phyloP scores from a whole-genome alignment of 2,888 invertebrate genomes.

The Yponomeuta malinellus region DNA sequence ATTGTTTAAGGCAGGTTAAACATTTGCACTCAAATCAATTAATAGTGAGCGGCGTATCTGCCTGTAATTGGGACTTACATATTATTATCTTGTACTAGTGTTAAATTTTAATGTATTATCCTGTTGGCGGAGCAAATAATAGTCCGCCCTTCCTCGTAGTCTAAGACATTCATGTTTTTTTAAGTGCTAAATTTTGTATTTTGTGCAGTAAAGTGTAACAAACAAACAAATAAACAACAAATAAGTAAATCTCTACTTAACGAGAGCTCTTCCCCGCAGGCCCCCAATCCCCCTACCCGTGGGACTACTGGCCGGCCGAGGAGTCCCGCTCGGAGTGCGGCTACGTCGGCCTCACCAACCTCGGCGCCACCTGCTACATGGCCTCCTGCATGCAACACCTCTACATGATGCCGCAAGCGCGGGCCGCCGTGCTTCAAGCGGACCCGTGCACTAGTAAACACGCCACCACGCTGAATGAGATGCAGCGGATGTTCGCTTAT shows the following conservation, averaged over 20 bases:
- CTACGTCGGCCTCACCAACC: conserved; percentile 94
- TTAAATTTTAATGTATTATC: too few species aligned
- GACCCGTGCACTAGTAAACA: conserved; percentile 86
- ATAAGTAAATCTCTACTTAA: not conserved
- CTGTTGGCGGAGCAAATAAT: too few species aligned
- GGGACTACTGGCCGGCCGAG: conserved; percentile 99
- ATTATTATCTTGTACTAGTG: too few species aligned
- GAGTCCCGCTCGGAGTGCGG: conserved; percentile 96
- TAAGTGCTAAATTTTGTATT: too few species aligned
- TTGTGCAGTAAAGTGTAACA: too few species aligned
- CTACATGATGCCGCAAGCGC: conserved; percentile 97
- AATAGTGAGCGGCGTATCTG: too few species aligned
- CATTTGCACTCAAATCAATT: too few species aligned
- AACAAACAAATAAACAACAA: too few species aligned
- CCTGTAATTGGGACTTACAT: too few species aligned
- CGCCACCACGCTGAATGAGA: conserved; percentile 86
- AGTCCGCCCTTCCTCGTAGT: too few species aligned
- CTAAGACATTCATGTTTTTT: too few species aligned
- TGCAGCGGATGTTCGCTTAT: conserved; percentile 97
- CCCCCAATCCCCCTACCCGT: conserved; percentile 90
- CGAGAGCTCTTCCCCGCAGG: conserved; percentile 47
- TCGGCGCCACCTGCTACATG: conserved; percentile 98
- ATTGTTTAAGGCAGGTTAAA: too few species aligned
- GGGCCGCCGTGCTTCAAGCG: conserved; percentile 87
- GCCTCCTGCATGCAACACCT: conserved; percentile 98